These are phyloP conservation scores for Aurelia sp. DNA, from an alignment of 30 jellyfish, hydroid and myxozoan species.

Conservation along the genomic window DNA sequence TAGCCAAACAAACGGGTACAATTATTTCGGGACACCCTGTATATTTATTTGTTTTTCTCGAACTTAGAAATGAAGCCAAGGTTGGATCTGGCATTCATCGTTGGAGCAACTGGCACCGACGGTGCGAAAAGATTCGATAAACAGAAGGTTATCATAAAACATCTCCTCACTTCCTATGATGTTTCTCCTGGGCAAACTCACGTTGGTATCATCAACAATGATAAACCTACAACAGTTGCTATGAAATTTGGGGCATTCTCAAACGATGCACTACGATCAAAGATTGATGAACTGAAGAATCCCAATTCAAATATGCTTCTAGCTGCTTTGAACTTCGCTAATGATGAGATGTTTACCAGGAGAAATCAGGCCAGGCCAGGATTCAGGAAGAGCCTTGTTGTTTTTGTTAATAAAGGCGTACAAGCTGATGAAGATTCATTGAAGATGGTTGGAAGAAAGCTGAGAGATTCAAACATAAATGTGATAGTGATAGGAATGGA, in stretches of 20 bases:
- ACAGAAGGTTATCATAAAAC: conserved; percentile 62
- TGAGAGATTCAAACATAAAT: conserved; percentile 49
- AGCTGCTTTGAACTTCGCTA: conserved; percentile 53
- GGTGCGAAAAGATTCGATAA: conserved; percentile 14
- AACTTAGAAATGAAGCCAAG: conserved; percentile 34
- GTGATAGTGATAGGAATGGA: conserved; percentile 71
- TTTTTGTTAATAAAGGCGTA: conserved; percentile 65
- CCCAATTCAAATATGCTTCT: not conserved
- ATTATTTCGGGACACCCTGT: too few relatives aligned
- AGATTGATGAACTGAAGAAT: conserved; percentile 11
- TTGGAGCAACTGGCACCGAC: conserved; percentile 72
- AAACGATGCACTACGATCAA: not conserved
- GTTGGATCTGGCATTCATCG: conserved; percentile 76
- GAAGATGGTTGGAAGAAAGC: conserved; percentile 24
- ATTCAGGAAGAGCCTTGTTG: conserved; percentile 76
- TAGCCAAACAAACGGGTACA: too few relatives aligned
- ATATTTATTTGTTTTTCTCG: too few relatives aligned
- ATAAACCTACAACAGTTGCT: conserved; percentile 41
- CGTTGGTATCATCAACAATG: conserved; percentile 68
- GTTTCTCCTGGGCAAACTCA: conserved; percentile 69
- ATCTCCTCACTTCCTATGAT: conserved; percentile 70
- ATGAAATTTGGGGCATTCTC: conserved; percentile 66
- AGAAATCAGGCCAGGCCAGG: conserved; percentile 85
- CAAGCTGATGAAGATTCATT: conserved; percentile 49
- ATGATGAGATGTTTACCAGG: conserved; percentile 39